Conservation (phyloP, 2,113 vertebrate species). For the Percina caprodes region DNA sequence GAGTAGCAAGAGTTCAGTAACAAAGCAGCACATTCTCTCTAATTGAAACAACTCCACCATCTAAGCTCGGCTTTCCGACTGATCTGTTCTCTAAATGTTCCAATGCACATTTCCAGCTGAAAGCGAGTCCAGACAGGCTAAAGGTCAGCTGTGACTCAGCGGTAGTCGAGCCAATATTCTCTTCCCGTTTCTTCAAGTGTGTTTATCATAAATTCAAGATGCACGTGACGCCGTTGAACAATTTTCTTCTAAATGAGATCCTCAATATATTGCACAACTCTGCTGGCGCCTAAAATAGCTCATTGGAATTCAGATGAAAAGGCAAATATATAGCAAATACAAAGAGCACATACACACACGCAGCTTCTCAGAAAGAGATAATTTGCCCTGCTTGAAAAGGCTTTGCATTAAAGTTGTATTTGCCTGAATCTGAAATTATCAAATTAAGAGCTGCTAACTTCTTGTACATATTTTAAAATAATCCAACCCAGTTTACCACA, state of each 20-base stretch:
- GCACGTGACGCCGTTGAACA: constrained; percentile 27
- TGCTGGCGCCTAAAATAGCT: constrained; percentile 58
- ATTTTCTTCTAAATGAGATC: constrained; percentile 34
- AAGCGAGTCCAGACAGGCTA: constrained; percentile 51
- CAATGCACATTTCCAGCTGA: constrained; percentile 41
- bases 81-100: constrained; percentile 38
- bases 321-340: constrained; percentile 8
- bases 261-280: constrained; percentile 32
- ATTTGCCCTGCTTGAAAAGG: constrained; percentile 22
- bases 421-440: constrained; percentile 19
- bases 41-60: constrained; percentile 76
- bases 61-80: constrained; percentile 47
- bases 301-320: constrained; percentile 57
- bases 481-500: background rate
- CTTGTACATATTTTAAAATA: constrained; percentile 24
- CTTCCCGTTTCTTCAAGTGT: constrained; percentile 13
- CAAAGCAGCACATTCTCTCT: constrained; percentile 76
- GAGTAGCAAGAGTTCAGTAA: constrained; percentile 71
- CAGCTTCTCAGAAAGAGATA: constrained; percentile 18
- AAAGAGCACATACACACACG: constrained; percentile 12
- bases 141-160: constrained; percentile 63
- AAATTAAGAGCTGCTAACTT: constrained; percentile 20
- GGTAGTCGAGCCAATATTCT: constrained; percentile 32
- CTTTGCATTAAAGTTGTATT: background rate
- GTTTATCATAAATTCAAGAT: constrained; percentile 51